Base-by-base conservation (phyloP, 2,113 vertebrate species). In the Tonatia bakeri region DNA sequence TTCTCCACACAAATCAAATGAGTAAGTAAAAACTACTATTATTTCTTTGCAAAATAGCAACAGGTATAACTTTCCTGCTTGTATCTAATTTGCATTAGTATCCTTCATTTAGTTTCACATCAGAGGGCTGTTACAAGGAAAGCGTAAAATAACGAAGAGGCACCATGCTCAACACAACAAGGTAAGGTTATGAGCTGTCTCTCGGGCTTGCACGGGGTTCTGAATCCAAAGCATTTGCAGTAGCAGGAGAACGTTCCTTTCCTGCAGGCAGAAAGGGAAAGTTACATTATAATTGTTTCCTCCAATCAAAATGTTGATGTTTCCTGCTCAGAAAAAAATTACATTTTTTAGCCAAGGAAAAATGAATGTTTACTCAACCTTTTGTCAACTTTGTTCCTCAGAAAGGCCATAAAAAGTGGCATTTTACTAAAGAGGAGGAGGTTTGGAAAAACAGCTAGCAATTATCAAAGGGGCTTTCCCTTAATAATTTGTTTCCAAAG, bases 401-500 rank as follows among this genome's bases (percentile, higher is more conserved):
- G 28, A 93, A 98, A 97, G 56, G 65, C 38, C 22, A 52, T 3
- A 11, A 47, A 89, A 90, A 89, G 86, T 89, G 86, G 24, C 82
- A 56, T 90, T 97, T 96, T 33, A 92, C 14, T 50, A 33, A 83
- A 64, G 5, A 75, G 67, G 43, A 90, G 47, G 72, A 70, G 31
- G 50, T 45, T 45, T 77, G 43, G 10, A 33, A 43, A 94, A 54
- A 54, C 94, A 97, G 22, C 5, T 28, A 79, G 67, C 82, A 83
- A 90, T 86, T 91, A 95, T 79, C 94, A 96, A 97, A 98, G 96
- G 89, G 16, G 90, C 1, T 89, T 97, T 72, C 69, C 88, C 87
- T 95, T 79, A 96, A 86, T 96, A 73, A 91, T 96, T 97, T 98
- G 91, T 94, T 98, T 98, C 87, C 94, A 97, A 95, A 56, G 97